Base-by-base conservation (phyloP, 2,797 vertebrate species). In the Hoplostethus atlanticus region DNA sequence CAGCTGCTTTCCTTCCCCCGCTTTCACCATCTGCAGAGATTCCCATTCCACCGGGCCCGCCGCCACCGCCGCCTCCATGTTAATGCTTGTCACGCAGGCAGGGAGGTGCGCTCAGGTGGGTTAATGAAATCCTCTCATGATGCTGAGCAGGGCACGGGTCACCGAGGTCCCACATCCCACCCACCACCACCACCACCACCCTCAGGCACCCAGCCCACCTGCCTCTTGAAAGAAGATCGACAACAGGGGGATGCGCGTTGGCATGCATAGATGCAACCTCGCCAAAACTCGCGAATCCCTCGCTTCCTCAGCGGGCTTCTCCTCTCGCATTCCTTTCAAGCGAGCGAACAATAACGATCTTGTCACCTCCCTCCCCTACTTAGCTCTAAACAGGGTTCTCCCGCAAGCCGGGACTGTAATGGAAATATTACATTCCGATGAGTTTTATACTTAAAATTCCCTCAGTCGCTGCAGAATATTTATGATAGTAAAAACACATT, bases 111-210 rank as follows among this genome's bases (percentile, higher is more conserved):
- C 66, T 79, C 81, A 38, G 67, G 66, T 67, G 47, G 81, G 78
- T 87, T 89, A 86, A 92, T 87, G 77, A 84, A 85, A 88, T 85
- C 77, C 86, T 73, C 40, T 61, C 40, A 17, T 76, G 64, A 31
- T 56, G 58, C n/a, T 52, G 67, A 74, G 63, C 51, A 47, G 80
- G 73, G 47, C 65, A 79, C 68, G 77, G 79, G 71, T 87, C 76
- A 38, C 12, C 2, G 2, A 64, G 58, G 53, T 68, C 25, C 6
- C 56, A 47, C 54, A 17, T 79, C 46, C n/a, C 30, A 17, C 58
- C 58, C 46, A 5, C 30, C 47, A 28, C 47, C 54, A 10, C 42
- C 50, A 63, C 57, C 53, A 51, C 11, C 44, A 17, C 25, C 34
- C 30, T 59, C 25, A 30, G 12, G 25, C 54, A 44, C 38, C 69